Percentiles rank a stretch among this genome's conserved stretches.
phyloP scores from a whole-genome alignment of 2,113 vertebrate genomes.

The Condylura cristata region DNA sequence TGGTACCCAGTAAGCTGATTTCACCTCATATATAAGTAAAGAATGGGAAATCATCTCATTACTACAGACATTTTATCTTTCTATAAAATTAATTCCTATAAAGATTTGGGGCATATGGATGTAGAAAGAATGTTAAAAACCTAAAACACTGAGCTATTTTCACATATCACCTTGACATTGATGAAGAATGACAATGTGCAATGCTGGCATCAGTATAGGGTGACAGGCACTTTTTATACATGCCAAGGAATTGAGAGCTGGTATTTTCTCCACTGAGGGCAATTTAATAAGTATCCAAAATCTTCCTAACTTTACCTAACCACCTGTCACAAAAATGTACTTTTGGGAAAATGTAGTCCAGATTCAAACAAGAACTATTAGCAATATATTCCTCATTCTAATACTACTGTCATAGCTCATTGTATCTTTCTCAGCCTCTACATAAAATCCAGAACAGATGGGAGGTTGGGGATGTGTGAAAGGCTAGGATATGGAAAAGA shows the following conservation, averaged over 20 bases:
- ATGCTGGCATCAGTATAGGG: background rate
- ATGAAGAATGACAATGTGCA: slow-evolving; percentile 14
- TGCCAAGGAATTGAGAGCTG: background rate
- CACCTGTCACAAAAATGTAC: background rate
- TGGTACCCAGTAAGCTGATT: background rate
- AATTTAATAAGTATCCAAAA: slow-evolving; percentile 34
- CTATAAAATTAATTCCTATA: slow-evolving; percentile 19
- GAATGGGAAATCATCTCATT: slow-evolving; percentile 40
- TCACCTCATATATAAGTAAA: slow-evolving; percentile 12
- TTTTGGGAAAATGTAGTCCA: background rate
- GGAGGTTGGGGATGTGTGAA: background rate
- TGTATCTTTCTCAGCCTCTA: background rate
- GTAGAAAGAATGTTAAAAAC: slow-evolving; percentile 34
- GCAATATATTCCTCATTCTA: slow-evolving; percentile 28
- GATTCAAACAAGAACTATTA: slow-evolving; percentile 9
- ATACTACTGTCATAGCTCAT: background rate
- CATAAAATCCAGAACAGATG: background rate
- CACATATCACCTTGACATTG: background rate
- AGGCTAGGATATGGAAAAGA: background rate
- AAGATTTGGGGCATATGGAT: background rate
- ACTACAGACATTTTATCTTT: background rate
- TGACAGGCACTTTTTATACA: background rate
- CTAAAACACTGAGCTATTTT: slow-evolving; percentile 34
- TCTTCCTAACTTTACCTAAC: slow-evolving; percentile 20
- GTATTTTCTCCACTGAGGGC: background rate